Base-by-base conservation (phyloP, 2,797 vertebrate genomes). In the Myotis vivesi region DNA sequence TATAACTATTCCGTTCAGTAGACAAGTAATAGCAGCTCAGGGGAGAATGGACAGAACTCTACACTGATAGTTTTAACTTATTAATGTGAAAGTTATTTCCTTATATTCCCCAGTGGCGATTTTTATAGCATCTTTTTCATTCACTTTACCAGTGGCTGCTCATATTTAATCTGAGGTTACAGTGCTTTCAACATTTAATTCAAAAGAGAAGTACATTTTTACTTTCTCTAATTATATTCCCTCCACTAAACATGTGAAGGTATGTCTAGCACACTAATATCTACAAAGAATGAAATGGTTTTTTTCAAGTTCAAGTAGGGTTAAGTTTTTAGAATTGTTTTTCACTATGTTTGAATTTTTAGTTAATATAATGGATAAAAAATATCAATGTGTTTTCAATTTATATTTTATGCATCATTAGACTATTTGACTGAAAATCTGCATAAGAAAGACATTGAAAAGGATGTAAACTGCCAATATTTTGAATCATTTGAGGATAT, bases 61-160 rank as follows among this genome's bases (percentile, higher is more conserved):
- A 75, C 17, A 72, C 57, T 91, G 55, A 93, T 71, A 64, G 57
- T 33, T 89, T 94, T 94, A 91, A 87, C 81, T 95, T 95, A 89
- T 89, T 96, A 83, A 93, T 82, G 69, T 82, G 84, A 53, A 96
- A 95, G 41, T 92, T 85, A 95, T 96, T 96, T 96, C 57, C 80
- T 92, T 96, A 59, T 91, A 96, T 95, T 85, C 77, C 72, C 89
- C 46, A 86, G 51, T 81, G 84, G 69, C 71, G 36, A 94, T 93
- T 91, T 96, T 87, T 68, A 95, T 94, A 94, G 57, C 69, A 87
- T 17, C 19, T 85, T 82, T 92, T 85, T 80, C 36, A 80, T 91
- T 94, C 68, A 79, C 28, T 93, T 90, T 91, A 85, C 89, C 84
- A 84, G n/a, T 71, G 36, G 23, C 89, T 77, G n/a, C 69, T 96